phyloP scores from a whole-genome alignment of 2,113 vertebrate species.

The Sebastes schlegelii region DNA sequence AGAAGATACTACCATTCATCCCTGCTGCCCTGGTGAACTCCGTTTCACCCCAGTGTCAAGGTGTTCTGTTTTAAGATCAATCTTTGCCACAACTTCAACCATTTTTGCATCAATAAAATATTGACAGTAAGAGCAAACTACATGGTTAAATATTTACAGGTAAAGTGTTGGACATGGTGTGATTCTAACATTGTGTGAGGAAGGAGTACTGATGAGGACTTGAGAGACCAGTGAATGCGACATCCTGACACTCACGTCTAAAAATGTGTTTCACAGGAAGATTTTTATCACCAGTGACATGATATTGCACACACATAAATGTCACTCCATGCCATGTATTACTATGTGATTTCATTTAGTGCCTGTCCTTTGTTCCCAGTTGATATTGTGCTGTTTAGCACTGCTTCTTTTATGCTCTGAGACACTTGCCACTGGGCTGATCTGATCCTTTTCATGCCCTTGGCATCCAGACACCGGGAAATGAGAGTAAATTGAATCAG shows the following conservation, averaged over 20 bases:
- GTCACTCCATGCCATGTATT: constrained; percentile 22
- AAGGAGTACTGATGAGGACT: neutral
- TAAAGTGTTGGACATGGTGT: constrained; percentile 32
- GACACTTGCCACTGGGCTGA: constrained; percentile 41
- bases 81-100: constrained; percentile 25
- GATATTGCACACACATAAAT: constrained; percentile 27
- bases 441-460: constrained; percentile 51
- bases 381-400: constrained; percentile 28
- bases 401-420: constrained; percentile 36
- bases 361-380: constrained; percentile 24
- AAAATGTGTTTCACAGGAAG: constrained; percentile 8
- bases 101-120: constrained; percentile 68
- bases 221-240: neutral
- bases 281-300: constrained; percentile 25
- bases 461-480: constrained; percentile 60
- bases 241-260: neutral
- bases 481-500: constrained; percentile 70
- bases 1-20: neutral
- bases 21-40: constrained; percentile 26
- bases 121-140: constrained; percentile 43
- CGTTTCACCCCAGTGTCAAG: constrained; percentile 34
- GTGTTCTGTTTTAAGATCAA: constrained; percentile 31
- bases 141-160: constrained; percentile 57
- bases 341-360: constrained; percentile 13
- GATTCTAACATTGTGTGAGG: constrained; percentile 11